These are phyloP conservation scores for Cinara cedri DNA, from an alignment of 2,888 invertebrate species.

Conservation along the genomic window DNA sequence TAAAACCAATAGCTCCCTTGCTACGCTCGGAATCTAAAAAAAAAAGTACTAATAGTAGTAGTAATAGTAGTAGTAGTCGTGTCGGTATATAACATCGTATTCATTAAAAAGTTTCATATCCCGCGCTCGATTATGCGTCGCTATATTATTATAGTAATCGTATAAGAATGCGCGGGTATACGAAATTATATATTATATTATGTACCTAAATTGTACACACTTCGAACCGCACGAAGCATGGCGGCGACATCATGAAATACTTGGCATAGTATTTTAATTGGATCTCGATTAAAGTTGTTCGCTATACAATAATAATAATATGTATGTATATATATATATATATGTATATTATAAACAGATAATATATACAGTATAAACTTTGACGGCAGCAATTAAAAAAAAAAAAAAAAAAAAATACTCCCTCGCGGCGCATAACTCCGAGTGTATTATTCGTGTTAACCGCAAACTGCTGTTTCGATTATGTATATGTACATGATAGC, in stretches of 20 bases:
- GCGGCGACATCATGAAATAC: conserved; percentile 20
- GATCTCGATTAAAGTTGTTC: conserved; percentile 26
- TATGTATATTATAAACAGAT: too few species aligned
- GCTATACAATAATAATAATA: neutral
- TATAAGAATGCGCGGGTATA: neutral
- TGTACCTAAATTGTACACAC: neutral
- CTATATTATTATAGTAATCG: neutral
- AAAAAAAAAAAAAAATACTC: neutral
- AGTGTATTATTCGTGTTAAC: too few species aligned
- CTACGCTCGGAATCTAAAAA: too few species aligned
- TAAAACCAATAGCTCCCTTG: too few species aligned
- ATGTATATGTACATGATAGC: neutral
- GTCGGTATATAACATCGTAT: too few species aligned
- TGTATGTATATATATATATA: too few species aligned
- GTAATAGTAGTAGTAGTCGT: too few species aligned
- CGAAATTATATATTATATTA: too few species aligned
- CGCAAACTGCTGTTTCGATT: neutral
- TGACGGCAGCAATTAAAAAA: conserved; percentile 2
- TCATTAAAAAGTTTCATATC: conserved; percentile 22
- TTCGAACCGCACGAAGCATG: neutral
- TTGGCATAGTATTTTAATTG: conserved; percentile 38
- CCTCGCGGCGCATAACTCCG: neutral
- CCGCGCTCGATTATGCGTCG: neutral
- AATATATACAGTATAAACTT: conserved; percentile 12
- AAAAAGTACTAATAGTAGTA: too few species aligned